Evolutionary conservation across 2,888 invertebrate species (phyloP).

Genomic region (Pachliopta kotzebuea): DNA sequence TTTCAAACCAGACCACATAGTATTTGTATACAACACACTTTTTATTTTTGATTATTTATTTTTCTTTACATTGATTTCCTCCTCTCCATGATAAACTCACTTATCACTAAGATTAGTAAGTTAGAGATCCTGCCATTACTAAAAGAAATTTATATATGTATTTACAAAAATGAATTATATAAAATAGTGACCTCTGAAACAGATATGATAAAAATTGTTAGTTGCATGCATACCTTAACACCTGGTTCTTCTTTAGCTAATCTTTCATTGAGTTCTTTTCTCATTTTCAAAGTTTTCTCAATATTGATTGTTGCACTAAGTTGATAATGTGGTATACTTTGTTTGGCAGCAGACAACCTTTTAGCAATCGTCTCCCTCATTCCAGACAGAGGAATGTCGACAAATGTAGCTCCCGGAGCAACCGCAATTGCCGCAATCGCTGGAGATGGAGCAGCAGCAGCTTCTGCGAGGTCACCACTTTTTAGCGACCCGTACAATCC

Average conservation of each 20-base stretch:
- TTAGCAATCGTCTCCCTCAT: slow-evolving; percentile 95
- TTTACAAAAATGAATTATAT: neutral
- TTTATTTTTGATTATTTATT: too few species aligned
- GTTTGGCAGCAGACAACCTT: slow-evolving; percentile 92
- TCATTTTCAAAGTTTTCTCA: slow-evolving; percentile 88
- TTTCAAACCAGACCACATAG: too few species aligned
- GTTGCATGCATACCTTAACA: slow-evolving; percentile 83
- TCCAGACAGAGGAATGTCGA: slow-evolving; percentile 91
- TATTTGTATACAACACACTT: too few species aligned
- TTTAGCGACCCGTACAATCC: slow-evolving; percentile 93
- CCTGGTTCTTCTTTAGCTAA: slow-evolving; percentile 85
- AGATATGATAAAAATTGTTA: neutral
- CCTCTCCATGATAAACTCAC: too few species aligned
- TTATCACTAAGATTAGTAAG: too few species aligned
- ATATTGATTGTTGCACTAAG: slow-evolving; percentile 92
- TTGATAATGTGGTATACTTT: slow-evolving; percentile 98
- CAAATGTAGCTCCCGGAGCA: slow-evolving; percentile 76
- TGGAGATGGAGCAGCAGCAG: slow-evolving; percentile 40
- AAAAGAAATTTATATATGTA: too few species aligned
- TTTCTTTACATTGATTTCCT: too few species aligned
- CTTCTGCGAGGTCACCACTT: slow-evolving; percentile 86
- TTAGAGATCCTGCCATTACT: too few species aligned
- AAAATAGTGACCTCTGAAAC: neutral
- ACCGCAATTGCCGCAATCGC: slow-evolving; percentile 39
- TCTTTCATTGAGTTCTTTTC: slow-evolving; percentile 89